phyloP scores from a whole-genome alignment of 2,888 invertebrate genomes.

The Hyppa rectilinea region DNA sequence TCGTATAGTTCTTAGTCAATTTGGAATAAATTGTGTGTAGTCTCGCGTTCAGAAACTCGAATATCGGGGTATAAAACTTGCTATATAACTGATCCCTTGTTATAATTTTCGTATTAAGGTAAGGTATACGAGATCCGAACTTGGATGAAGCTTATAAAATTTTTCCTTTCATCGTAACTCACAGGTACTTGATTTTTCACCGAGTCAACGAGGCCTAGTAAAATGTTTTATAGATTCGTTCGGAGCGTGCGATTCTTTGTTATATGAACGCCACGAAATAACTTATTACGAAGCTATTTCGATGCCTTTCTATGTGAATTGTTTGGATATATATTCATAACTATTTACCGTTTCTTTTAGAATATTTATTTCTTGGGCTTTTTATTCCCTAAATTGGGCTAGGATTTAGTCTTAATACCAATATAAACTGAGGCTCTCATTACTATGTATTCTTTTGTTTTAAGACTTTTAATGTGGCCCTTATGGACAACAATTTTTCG shows the following conservation, averaged over 20 bases:
- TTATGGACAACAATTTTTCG: not conserved
- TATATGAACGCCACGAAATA: constrained; percentile 43
- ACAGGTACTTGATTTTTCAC: constrained; percentile 58
- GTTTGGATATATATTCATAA: constrained; percentile 39
- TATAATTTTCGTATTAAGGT: constrained; percentile 68
- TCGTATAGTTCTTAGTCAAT: constrained; percentile 40
- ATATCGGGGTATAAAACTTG: constrained; percentile 50
- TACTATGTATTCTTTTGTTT: not conserved
- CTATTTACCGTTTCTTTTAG: constrained; percentile 20
- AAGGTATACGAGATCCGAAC: constrained; percentile 56
- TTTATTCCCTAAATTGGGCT: not conserved
- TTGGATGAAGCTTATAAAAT: constrained; percentile 46
- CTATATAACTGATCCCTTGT: constrained; percentile 53
- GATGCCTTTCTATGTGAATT: constrained; percentile 33
- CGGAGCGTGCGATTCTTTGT: constrained; percentile 36
- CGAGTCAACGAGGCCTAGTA: constrained; percentile 44
- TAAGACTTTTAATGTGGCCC: not conserved
- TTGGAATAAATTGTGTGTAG: constrained; percentile 54
- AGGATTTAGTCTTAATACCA: not conserved
- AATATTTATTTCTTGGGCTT: not conserved
- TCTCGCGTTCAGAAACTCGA: constrained; percentile 40
- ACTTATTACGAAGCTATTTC: constrained; percentile 32
- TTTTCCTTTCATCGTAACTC: constrained; percentile 52
- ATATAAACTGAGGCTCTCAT: not conserved
- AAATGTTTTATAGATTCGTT: constrained; percentile 57